Base-by-base conservation (phyloP, 64 coral and sea anemone species). In the Hydrozoanthus tunicans region DNA sequence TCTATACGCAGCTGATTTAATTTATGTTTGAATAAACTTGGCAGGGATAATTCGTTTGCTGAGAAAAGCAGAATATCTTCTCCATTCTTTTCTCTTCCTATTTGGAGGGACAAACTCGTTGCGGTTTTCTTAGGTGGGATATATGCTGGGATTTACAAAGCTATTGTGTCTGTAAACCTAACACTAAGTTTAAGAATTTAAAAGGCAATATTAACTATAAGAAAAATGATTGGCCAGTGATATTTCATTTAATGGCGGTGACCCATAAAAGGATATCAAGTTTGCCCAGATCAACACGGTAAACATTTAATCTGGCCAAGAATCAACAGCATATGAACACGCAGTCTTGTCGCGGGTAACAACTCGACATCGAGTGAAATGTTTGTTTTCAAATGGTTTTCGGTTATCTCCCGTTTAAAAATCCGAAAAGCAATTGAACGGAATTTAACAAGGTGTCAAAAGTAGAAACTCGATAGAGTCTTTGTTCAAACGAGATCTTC, bases 271-370 rank as follows among this genome's bases (percentile, higher is more conserved):
- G 84, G 83, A 51, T 86, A 88, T 88, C 53, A 60, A 58, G 3
- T 86, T 73, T 88, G 24, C 14, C 56, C 25, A 25, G 12, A 6
- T 88, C 84, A 73, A 88, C 68, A 60, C 51, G 7, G 26, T 88
- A 9, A 73, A 73, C 60, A 17, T 88, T 75, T 17, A 88, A 88
- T 61, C n/a, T 56, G 60, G 26, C 53, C 25, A 68, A 74, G 24
- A 51, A 59, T 88, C 69, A 12, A 15, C 68, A 62, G 84, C 84
- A 88, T 88, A 88, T 88, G 84, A 88, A 73, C 84, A 88, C 84
- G 69, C 67, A 61, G 69, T 73, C 25, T 12, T 23, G 53, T 74
- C 54, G 55, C 43, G 67, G 0, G 6, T n/a, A 12, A 32, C 13
- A 53, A 53, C 32, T 9, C 4, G 17, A 53, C 12, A 51, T 6